Percentiles rank a stretch among this genome's conserved stretches.
phyloP scores from a whole-genome alignment of 2,797 vertebrate genomes.

The Chromis chromis region DNA sequence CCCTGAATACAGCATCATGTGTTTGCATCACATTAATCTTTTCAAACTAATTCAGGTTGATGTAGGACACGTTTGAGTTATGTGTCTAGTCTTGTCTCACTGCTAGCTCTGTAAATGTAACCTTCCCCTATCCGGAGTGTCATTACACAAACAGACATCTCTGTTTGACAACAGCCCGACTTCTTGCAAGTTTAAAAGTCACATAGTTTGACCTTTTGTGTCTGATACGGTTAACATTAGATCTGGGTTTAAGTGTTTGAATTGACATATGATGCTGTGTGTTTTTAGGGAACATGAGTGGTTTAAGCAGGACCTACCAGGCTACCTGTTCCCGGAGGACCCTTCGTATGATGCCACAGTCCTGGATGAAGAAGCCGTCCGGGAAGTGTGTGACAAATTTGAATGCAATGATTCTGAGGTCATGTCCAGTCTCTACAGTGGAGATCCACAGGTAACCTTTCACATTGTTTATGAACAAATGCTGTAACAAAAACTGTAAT shows the following conservation, averaged over 20 bases:
- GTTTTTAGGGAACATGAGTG: slow-evolving; percentile 91
- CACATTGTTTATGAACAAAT: not conserved
- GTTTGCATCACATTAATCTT: too few relatives aligned
- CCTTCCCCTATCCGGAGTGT: not conserved
- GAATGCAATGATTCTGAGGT: slow-evolving; percentile 95
- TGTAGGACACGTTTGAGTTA: too few relatives aligned
- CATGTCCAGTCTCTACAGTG: slow-evolving; percentile 94
- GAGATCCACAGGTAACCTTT: slow-evolving; percentile 89
- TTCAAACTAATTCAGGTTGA: too few relatives aligned
- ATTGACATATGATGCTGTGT: not conserved
- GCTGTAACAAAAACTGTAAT: not conserved
- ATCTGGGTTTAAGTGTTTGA: not conserved
- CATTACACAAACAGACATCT: not conserved
- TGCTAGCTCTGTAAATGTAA: not conserved
- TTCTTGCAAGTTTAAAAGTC: slow-evolving; percentile 10
- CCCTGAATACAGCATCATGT: too few relatives aligned
- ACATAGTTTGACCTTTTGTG: not conserved
- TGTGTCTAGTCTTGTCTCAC: too few relatives aligned
- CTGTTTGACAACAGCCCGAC: not conserved
- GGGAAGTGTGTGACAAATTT: slow-evolving; percentile 98
- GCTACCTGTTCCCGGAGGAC: slow-evolving; percentile 97
- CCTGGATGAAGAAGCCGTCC: slow-evolving; percentile 95
- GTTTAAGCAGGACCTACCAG: slow-evolving; percentile 97
- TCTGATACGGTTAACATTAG: too few relatives aligned
- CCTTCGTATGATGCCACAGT: slow-evolving; percentile 94